Conservation (phyloP, 2,113 vertebrate species). For the Telmatochromis brichardi region DNA sequence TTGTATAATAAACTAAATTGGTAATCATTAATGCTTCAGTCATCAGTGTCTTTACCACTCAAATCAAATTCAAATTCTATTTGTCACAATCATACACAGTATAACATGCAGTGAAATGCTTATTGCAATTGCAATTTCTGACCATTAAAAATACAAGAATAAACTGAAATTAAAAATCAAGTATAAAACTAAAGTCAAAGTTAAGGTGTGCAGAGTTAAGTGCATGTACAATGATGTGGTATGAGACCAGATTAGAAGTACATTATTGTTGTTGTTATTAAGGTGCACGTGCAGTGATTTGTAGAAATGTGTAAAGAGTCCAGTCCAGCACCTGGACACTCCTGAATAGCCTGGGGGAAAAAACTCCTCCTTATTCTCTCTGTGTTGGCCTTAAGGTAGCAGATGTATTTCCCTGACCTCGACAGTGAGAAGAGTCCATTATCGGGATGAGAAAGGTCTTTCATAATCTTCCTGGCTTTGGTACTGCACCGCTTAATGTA, state of each 20-base stretch:
- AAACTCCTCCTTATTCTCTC: not conserved
- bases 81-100: not conserved
- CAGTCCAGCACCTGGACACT: not conserved
- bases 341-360: not conserved
- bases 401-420: not conserved
- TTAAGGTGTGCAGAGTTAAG: not conserved
- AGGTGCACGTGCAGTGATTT: not conserved
- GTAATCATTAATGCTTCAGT: not conserved
- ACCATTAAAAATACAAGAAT: not conserved
- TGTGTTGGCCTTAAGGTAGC: not conserved
- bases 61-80: not conserved
- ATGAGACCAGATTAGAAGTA: not conserved
- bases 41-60: not conserved
- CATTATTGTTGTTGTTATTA: not conserved
- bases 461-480: not conserved
- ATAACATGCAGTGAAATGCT: not conserved
- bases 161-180: not conserved
- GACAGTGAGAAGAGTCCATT: not conserved
- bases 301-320: not conserved
- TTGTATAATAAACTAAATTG: not conserved
- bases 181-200: not conserved
- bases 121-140: not conserved
- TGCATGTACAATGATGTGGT: not conserved
- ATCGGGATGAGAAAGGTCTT: not conserved
- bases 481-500: not conserved